Base-by-base conservation (phyloP, 2,797 vertebrate species). In the Amazona ochrocephala region DNA sequence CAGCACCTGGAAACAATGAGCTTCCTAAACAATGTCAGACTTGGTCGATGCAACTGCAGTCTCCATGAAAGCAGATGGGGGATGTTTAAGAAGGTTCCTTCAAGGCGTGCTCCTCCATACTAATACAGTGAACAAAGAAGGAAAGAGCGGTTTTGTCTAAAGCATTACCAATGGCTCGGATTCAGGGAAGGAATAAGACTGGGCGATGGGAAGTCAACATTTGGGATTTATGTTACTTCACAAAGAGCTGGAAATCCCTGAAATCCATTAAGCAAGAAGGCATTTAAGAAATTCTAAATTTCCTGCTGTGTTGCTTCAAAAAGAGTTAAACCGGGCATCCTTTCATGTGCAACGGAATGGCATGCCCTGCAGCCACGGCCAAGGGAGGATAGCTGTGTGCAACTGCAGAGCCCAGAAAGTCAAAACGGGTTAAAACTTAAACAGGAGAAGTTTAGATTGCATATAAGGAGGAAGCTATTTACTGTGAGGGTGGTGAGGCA, bases 1-100 rank as follows among this genome's bases (percentile, higher is more conserved):
- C 89, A 23, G 15, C 90, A 90, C 74, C 91, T 93, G 75, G 89
- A 89, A 91, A 16, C 82, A 87, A 87, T 67, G 75, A 91, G 41
- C 72, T 74, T 67, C 91, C 82, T 90, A 51, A 92, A 27, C 23
- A 67, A n/a, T 8, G 29, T 73, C 72, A 13, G 22, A 27, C 29
- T 14, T 15, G 30, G 48, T 21, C 9, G 64, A 24, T 53, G 48
- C 65, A 26, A 42, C 60, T 32, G 47, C 64, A 71, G 5, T 37
- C 29, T 58, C 66, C 51, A 37, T 73, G 10, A 29, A 41, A 54
- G 86, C 65, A 89, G 44, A 27, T 6, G 50, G 23, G 26, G 20
- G 39, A 34, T 39, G 66, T 32, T 37, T 8, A 16, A 87, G 37
- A 18, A 79, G 64, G 71, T 47, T 92, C 34, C 27, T 79, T 47